Evolutionary conservation across 2,113 vertebrate genomes (phyloP).

Genomic region (Chaenogobius annularis): DNA sequence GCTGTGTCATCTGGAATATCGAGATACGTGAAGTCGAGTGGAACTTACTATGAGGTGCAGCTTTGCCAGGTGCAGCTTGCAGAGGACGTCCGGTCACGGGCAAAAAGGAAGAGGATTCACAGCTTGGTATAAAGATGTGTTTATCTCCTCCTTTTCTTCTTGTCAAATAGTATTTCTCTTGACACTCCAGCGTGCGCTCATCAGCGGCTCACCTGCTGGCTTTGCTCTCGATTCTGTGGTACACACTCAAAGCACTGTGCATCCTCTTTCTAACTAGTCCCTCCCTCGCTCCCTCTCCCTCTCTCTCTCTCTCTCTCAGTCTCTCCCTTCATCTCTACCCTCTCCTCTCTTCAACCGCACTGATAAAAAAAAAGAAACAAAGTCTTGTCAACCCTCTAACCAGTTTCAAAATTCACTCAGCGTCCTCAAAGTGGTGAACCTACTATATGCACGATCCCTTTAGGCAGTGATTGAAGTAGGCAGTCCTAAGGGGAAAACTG

Average conservation of each 20-base stretch:
- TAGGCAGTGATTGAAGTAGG: constrained; percentile 26
- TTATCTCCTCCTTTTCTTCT: constrained; percentile 7
- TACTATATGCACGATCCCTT: constrained; percentile 1
- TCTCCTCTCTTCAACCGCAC: constrained; percentile 26
- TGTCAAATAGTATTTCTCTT: constrained; percentile 4
- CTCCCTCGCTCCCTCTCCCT: constrained; percentile 18
- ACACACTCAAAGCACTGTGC: constrained; percentile 33
- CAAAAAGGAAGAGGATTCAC: constrained; percentile 51
- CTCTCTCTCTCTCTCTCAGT: constrained; percentile 3
- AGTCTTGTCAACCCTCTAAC: background rate
- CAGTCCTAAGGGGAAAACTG: constrained; percentile 18
- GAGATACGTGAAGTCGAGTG: constrained; percentile 16
- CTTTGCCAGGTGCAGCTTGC: constrained; percentile 29
- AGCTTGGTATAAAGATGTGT: constrained; percentile 9
- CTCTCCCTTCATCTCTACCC: constrained; percentile 47
- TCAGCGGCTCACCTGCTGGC: constrained; percentile 57
- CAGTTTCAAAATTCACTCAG: background rate
- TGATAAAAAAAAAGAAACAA: constrained; percentile 7
- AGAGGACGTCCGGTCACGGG: constrained; percentile 35
- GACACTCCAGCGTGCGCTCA: constrained; percentile 25
- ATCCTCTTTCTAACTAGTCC: constrained; percentile 52
- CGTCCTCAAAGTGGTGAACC: constrained; percentile 29
- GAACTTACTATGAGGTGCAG: constrained; percentile 56
- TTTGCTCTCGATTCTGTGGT: constrained; percentile 38
- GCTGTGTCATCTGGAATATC: constrained; percentile 15